A percentile compares a stretch with the other conserved stretches of the same genome.
These are phyloP conservation scores for Hypena proboscidalis DNA, from an alignment of 2,888 invertebrate species.

Conservation along the genomic window DNA sequence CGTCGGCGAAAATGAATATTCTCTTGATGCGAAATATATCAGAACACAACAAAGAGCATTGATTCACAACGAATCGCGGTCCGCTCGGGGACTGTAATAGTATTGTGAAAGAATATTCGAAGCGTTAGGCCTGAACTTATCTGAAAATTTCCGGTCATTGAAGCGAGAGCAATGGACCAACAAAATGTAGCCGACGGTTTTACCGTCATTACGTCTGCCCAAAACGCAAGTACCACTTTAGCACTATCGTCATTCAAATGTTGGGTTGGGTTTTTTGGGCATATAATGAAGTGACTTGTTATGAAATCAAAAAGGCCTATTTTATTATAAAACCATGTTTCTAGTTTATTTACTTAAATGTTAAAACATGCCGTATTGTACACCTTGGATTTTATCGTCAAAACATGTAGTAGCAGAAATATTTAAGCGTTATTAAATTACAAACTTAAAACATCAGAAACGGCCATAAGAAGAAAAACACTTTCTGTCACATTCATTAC, in stretches of 20 bases:
- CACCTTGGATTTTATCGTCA: no score
- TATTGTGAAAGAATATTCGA: conserved; percentile 57
- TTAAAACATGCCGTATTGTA: no score
- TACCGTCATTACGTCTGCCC: conserved; percentile 48
- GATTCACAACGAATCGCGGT: conserved; percentile 53
- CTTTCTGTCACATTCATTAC: no score
- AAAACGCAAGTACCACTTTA: conserved; percentile 7
- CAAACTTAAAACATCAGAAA: no score
- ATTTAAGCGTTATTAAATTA: no score
- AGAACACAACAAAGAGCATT: conserved; percentile 50
- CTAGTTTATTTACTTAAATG: no score
- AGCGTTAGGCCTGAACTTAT: conserved; percentile 66
- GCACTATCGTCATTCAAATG: not conserved
- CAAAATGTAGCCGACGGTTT: conserved; percentile 58
- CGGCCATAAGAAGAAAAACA: no score
- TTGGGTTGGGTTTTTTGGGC: no score
- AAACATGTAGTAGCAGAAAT: no score
- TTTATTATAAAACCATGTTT: no score
- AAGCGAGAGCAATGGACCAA: conserved; percentile 56
- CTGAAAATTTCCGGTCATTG: conserved; percentile 72
- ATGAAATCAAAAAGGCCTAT: no score
- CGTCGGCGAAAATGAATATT: conserved; percentile 39
- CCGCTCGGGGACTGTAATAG: conserved; percentile 51
- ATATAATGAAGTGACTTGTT: no score
- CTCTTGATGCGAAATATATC: conserved; percentile 46